phyloP scores from a whole-genome alignment of 2,888 invertebrate genomes.

The Tigriopus californicus region DNA sequence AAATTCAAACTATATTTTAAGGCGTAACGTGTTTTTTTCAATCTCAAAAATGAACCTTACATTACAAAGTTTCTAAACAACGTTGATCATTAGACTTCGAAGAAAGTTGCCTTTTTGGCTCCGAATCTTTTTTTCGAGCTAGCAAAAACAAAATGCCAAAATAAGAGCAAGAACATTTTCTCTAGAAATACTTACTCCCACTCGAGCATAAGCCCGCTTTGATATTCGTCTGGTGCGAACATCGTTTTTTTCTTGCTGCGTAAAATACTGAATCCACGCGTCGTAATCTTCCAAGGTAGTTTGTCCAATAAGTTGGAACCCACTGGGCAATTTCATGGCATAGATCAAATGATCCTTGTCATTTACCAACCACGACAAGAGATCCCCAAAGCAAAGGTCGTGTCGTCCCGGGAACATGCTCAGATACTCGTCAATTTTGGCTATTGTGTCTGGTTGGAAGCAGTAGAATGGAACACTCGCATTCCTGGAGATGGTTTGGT shows the following conservation, averaged over 20 bases:
- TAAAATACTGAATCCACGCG: conserved; percentile 18
- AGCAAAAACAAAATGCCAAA: too few species aligned
- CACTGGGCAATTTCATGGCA: conserved; percentile 19
- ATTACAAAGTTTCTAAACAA: too few species aligned
- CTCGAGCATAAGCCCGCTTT: conserved; percentile 1
- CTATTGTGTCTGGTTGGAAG: conserved; percentile 14
- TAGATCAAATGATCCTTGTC: conserved; percentile 16
- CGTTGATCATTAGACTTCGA: too few species aligned
- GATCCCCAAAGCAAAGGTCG: conserved; percentile 17
- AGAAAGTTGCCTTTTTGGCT: too few species aligned
- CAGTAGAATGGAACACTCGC: conserved; percentile 19
- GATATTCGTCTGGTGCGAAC: neutral
- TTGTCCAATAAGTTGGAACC: conserved; percentile 19
- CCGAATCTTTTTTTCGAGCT: too few species aligned
- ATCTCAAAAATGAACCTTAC: too few species aligned
- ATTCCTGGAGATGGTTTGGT: conserved; percentile 17
- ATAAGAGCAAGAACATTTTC: too few species aligned
- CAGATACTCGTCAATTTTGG: conserved; percentile 14
- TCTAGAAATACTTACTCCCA: neutral
- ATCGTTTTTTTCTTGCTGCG: neutral
- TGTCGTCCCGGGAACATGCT: neutral
- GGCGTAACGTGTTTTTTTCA: too few species aligned
- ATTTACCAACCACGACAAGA: conserved; percentile 18
- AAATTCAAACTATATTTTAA: too few species aligned
- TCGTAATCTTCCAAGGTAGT: conserved; percentile 18